These are phyloP conservation scores for Deilephila porcellus DNA, from an alignment of 2,888 invertebrate genomes.

Conservation along the genomic window DNA sequence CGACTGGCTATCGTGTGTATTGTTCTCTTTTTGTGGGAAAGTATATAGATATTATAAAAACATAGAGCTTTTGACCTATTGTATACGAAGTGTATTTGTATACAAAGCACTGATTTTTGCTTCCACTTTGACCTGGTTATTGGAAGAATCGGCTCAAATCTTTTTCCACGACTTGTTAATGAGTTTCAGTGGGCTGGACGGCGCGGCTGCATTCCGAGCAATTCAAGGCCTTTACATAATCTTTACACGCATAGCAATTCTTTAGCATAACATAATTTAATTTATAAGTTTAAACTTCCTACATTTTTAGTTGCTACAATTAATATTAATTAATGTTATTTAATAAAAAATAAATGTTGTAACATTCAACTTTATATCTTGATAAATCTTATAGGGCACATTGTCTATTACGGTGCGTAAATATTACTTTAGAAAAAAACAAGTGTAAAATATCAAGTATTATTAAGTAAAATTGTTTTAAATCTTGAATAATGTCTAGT, in stretches of 20 bases:
- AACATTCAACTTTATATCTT: too few species aligned
- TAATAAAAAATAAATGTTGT: too few species aligned
- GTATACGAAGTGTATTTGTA: neutral
- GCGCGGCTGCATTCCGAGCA: slow-evolving; percentile 12
- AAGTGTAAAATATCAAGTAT: neutral
- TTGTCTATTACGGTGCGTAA: too few species aligned
- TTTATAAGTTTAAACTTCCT: too few species aligned
- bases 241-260: neutral
- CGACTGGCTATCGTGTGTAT: neutral
- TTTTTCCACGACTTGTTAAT: slow-evolving; percentile 16
- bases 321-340: too few species aligned
- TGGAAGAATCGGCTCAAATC: neutral
- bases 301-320: too few species aligned
- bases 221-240: slow-evolving; percentile 1
- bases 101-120: neutral
- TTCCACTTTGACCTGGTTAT: slow-evolving; percentile 15
- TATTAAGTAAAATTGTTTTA: neutral
- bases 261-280: neutral
- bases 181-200: slow-evolving; percentile 18
- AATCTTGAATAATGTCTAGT: neutral
- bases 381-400: too few species aligned
- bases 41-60: too few species aligned
- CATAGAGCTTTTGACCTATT: neutral
- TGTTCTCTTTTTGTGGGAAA: neutral
- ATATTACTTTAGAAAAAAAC: neutral